These are phyloP conservation scores for Copsychus sechellarum DNA, from an alignment of 2,113 vertebrate species.

Conservation along the genomic window DNA sequence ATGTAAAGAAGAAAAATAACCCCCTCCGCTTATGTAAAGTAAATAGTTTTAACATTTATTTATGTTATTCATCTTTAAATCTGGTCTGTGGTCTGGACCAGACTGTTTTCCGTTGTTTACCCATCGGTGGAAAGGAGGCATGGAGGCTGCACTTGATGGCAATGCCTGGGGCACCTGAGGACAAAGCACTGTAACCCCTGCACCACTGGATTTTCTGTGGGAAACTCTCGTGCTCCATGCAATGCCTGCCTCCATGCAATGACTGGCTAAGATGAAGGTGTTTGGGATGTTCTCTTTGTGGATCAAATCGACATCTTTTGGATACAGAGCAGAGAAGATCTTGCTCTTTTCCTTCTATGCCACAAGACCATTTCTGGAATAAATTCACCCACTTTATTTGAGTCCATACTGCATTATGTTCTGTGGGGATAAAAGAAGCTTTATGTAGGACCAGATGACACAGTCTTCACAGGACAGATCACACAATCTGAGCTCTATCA, in stretches of 20 bases:
- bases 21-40: neutral
- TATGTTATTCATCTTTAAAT: neutral
- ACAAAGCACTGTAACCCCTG: neutral
- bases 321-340: neutral
- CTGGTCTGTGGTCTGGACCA: neutral
- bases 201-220: neutral
- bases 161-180: neutral
- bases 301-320: neutral
- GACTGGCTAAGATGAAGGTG: neutral
- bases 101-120: neutral
- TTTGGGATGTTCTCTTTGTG: neutral
- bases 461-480: neutral
- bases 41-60: neutral
- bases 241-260: rapidly evolving
- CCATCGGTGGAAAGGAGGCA: neutral
- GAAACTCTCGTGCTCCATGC: rapidly evolving
- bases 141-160: neutral
- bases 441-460: neutral
- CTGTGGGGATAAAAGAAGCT: neutral
- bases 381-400: neutral
- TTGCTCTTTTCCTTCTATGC: neutral
- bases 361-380: neutral
- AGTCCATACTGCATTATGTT: neutral
- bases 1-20: neutral
- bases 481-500: neutral